Base-by-base conservation (phyloP, 2,797 vertebrate species). In the Periparus ater region DNA sequence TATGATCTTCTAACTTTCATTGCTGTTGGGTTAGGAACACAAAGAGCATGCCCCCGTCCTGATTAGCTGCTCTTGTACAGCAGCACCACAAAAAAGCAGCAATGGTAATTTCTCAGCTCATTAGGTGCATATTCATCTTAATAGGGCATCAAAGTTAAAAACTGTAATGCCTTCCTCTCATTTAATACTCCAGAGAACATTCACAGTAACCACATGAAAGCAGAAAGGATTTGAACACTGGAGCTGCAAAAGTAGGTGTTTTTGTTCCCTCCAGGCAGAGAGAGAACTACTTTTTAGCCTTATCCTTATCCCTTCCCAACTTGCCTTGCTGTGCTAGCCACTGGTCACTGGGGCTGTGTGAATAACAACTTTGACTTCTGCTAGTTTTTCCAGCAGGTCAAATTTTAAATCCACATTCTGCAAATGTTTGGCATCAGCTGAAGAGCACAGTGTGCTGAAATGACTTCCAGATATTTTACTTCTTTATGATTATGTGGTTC, bases 91-190 rank as follows among this genome's bases (percentile, higher is more conserved):
- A 83, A 95, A 91, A 79, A 14, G 55, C 42, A 88, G 84, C 85
- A 63, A 6, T 36, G 76, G 95, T 93, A 96, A 98, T 98, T 97
- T 97, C 91, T 97, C 95, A 97, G 97, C 96, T 98, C 97, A 97
- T 98, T 97, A 97, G 96, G 83, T 97, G 83, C 91, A 95, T 94
- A 97, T 97, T 97, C 97, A 93, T 98, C 95, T 94, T 98, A 98
- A 97, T 97, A 96, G 97, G 88, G 93, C 96, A 98, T 97, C 97
- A 96, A 89, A 96, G 96, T 97, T 98, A 94, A 97, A 97, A 97
- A 96, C 96, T 96, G 78, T 97, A 97, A 97, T 97, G 96, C 92
- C 89, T 97, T 98, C 89, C 89, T 93, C 96, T 97, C 91, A 71
- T 96, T 97, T 96, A 97, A 98, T 96, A 95, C 97, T 96, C 96